Percentiles rank a stretch among this genome's conserved stretches.
phyloP scores from a whole-genome alignment of 2,888 invertebrate genomes.

The Globia sparganii region DNA sequence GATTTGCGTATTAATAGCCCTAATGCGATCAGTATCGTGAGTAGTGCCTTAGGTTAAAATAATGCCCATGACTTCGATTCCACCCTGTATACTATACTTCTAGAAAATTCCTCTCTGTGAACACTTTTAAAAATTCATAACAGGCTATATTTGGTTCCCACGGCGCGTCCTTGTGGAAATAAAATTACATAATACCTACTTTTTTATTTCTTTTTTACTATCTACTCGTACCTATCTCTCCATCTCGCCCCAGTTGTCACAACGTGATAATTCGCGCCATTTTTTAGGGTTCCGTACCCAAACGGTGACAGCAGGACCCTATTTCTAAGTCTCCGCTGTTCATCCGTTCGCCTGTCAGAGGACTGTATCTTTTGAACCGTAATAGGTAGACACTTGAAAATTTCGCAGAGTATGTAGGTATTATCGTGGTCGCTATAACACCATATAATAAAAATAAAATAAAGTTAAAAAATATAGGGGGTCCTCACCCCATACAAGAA shows the following conservation, averaged over 20 bases:
- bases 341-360: background rate
- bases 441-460: background rate
- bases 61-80: too few species aligned
- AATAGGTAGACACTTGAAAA: background rate
- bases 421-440: background rate
- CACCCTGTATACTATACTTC: background rate
- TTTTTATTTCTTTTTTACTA: constrained; percentile 50
- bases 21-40: too few species aligned
- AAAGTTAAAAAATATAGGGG: background rate
- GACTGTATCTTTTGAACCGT: background rate
- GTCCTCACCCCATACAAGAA: background rate
- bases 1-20: too few species aligned
- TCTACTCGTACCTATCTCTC: constrained; percentile 19
- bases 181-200: constrained; percentile 46
- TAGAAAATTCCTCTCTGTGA: constrained; percentile 9
- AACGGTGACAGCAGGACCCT: background rate
- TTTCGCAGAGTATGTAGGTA: background rate
- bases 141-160: constrained; percentile 31
- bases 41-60: too few species aligned
- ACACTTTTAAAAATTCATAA: constrained; percentile 45
- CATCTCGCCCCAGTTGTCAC: constrained; percentile 53
- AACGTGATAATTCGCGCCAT: constrained; percentile 37
- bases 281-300: constrained; percentile 26
- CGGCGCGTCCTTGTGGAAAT: constrained; percentile 44
- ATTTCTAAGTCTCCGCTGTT: background rate